Base-by-base conservation (phyloP, 2,797 vertebrate species). In the Sebastes cheni region DNA sequence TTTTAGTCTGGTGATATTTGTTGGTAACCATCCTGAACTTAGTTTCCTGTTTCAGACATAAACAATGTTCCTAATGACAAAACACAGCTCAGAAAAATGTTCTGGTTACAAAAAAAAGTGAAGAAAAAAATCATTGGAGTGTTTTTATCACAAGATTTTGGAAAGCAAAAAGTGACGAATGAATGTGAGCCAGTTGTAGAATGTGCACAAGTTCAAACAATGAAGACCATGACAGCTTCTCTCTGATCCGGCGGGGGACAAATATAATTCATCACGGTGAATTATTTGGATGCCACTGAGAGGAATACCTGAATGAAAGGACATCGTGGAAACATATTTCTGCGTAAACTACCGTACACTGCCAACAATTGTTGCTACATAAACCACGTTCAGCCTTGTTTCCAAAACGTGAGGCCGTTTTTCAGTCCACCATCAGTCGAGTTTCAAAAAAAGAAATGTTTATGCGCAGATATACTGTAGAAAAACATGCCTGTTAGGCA, bases 211-310 rank as follows among this genome's bases (percentile, higher is more conserved):
- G 64, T 9, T 72, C 67, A 67, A 77, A 81, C 68, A 65, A 55
- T 62, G 46, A 59, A 18, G 46, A 54, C 50, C 67, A 22, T 61
- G 67, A 67, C 82, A 56, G 81, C 42, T 60, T 59, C 69, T 72
- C 50, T 82, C 14, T 25, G 72, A 71, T 60, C 46, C 67, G 30
- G 64, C 22, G 2, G 22, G 39, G 23, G 50, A 66, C 72, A 62
- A 70, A 67, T 8, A 18, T 23, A 60, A 82, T 80, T 80, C 54
- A 77, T 81, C 82, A 77, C 79, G 8, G 66, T 34, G 76, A 58
- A 83, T 82, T 75, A 79, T 87, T 86, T 67, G 69, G 75, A 84
- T 80, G 85, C 79, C 85, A 73, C 42, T 0, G 66, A 58, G 39
- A 58, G 39, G 22, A 79, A 58, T 82, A 84, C 72, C 82, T 79